Base-by-base conservation (phyloP, 2,113 vertebrate species). In the Seriola rivoliana region DNA sequence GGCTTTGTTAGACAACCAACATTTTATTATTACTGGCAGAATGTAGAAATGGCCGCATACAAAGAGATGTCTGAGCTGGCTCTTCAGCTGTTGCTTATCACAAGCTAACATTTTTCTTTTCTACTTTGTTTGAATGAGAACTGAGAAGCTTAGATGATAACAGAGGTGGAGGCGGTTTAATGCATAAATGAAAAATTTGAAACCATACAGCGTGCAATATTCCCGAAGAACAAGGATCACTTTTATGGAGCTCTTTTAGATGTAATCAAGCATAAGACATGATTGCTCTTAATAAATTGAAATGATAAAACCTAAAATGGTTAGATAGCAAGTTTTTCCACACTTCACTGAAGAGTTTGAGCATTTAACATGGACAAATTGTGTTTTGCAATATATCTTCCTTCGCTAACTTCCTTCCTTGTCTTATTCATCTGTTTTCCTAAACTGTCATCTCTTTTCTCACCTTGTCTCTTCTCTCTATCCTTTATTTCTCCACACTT, bases 11-110 rank as follows among this genome's bases (percentile, higher is more conserved):
- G 48, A 57, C 19, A 36, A 36, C 69, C 74, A 75, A 34, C 0
- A 13, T 50, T 79, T 84, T 46, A 38, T 78, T 59, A 11, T 66
- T 25, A 60, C 74, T 66, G 42, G 11, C 52, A 25, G 11, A 21
- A 54, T 70, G 6, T 19, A 60, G 32, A 74, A 52, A 34, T 19
- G 19, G 42, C 42, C 50, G 23, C 82, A 52, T 40, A 63, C 21
- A 54, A 46, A 52, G 64, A n/a, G 11, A 68, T 14, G 3, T n/a
- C 4, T 17, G 42, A 60, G 50, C 44, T 46, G 25, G 48, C 17
- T 13, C 50, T 52, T 8, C 50, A 8, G 2, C 50, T 52, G 3
- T 21, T 52, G 19, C 9, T 52, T 19, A 21, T 52, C 19, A 52
- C 50, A 52, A 44, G 32, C 7, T 44, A 5, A 8, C 42, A 17